Base-by-base conservation (phyloP, 2,113 vertebrate genomes). In the Zeus faber region DNA sequence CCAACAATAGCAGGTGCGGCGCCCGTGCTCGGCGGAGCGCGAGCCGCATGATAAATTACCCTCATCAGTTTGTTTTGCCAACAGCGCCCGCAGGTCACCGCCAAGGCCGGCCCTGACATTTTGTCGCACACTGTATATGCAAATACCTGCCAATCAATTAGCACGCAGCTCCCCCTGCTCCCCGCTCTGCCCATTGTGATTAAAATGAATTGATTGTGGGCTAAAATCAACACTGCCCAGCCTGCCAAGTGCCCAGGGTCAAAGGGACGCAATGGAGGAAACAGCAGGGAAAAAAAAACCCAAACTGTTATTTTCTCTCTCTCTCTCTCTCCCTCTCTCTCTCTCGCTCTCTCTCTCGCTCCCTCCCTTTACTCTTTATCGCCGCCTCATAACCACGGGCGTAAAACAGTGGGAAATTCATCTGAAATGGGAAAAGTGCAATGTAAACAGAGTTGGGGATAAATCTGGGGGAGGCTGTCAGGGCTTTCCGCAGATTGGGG, bases 71-170 rank as follows among this genome's bases (percentile, higher is more conserved):
- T 88, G 85, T 87, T 88, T 86, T 82, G 83, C 85, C 85, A 79
- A 58, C 77, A 79, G 85, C 80, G 79, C 83, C 68, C 82, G 72
- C 80, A 80, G 87, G 89, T 90, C 88, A 87, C 65, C 70, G 54
- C 72, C 80, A 79, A 86, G 78, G 83, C 83, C 84, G 72, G 52
- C 49, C 74, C 61, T 88, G 88, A 89, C 87, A 88, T 90, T 89
- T 89, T 70, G 79, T 85, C 67, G 82, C 66, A 14, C 85, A 90
- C 87, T 88, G 87, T 89, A 88, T 87, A 89, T 89, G 89, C 88
- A 89, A 89, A 89, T 89, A 86, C 79, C 86, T 87, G 85, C 80
- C 88, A 89, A 89, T 89, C 87, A 89, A 87, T 89, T 89, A 88
- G 76, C 62, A 22, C 31, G 22, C 45, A 5, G 46, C 75, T 62